phyloP scores from a whole-genome alignment of 1,140 invertebrate species.

The Pogonognathellus flavescens region DNA sequence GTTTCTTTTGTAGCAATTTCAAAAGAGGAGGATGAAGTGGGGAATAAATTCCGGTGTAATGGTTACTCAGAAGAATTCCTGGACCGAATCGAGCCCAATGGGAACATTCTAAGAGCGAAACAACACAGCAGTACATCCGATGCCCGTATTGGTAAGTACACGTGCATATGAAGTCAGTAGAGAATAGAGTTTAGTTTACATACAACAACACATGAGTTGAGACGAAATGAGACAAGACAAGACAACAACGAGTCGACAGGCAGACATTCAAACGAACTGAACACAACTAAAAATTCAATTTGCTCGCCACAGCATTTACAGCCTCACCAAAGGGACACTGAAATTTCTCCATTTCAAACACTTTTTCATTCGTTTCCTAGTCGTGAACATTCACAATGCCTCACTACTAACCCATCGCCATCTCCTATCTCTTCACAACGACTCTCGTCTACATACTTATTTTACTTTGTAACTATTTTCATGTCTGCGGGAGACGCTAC shows the following conservation, averaged over 20 bases:
- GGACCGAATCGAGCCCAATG: slow-evolving; percentile 89
- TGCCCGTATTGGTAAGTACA: slow-evolving; percentile 65
- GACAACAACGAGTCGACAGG: slow-evolving; percentile 14
- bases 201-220: slow-evolving; percentile 12
- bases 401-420: background rate
- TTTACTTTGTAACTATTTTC: background rate
- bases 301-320: slow-evolving; percentile 60
- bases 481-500: background rate
- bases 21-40: slow-evolving; percentile 81
- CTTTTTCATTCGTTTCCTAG: slow-evolving; percentile 28
- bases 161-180: background rate
- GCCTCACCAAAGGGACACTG: slow-evolving; percentile 47
- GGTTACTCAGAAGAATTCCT: slow-evolving; percentile 92
- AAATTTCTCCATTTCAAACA: slow-evolving; percentile 51
- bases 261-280: slow-evolving; percentile 24
- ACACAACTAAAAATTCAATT: slow-evolving; percentile 62
- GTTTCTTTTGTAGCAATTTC: slow-evolving; percentile 78
- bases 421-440: slow-evolving; percentile 41
- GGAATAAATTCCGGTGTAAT: slow-evolving; percentile 82
- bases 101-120: slow-evolving; percentile 77
- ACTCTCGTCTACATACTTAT: slow-evolving; percentile 20
- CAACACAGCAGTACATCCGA: slow-evolving; percentile 67
- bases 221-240: slow-evolving; percentile 39
- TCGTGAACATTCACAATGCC: slow-evolving; percentile 33
- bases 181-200: background rate